Evolutionary conservation across 64 coral and sea anemone genomes (phyloP).

Genomic region (Porites australiensis): DNA sequence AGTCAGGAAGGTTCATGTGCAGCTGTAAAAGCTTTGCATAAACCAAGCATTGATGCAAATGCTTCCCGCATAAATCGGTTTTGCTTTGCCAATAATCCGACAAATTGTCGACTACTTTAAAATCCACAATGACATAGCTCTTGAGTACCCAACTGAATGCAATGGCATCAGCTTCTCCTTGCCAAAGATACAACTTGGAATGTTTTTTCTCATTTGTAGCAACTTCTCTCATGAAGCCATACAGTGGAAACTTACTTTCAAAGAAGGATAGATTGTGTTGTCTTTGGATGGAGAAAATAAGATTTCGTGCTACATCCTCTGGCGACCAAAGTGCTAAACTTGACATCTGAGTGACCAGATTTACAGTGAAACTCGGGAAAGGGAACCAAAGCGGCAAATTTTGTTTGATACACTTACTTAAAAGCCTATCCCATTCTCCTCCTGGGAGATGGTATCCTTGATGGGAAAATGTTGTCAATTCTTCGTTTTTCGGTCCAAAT

Average conservation of each 20-base stretch:
- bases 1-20: not conserved
- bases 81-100: constrained; percentile 11
- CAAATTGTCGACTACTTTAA: constrained; percentile 15
- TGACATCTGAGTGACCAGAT: no score
- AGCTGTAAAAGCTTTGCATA: constrained; percentile 48
- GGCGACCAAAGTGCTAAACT: no score
- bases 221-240: constrained; percentile 21
- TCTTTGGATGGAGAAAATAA: no score
- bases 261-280: not conserved
- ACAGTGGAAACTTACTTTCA: constrained; percentile 4
- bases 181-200: constrained; percentile 29
- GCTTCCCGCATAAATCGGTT: not conserved
- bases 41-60: constrained; percentile 55
- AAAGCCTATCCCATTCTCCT: no score
- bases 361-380: no score
- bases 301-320: no score
- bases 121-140: constrained; percentile 45
- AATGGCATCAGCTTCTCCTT: constrained; percentile 42
- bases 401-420: no score
- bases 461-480: no score
- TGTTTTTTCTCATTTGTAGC: not conserved
- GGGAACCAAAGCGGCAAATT: no score
- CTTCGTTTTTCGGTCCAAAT: no score
- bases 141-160: not conserved
- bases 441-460: no score